Evolutionary conservation across 2,113 vertebrate genomes (phyloP).

Genomic region (Nycticryphes semicollaris): DNA sequence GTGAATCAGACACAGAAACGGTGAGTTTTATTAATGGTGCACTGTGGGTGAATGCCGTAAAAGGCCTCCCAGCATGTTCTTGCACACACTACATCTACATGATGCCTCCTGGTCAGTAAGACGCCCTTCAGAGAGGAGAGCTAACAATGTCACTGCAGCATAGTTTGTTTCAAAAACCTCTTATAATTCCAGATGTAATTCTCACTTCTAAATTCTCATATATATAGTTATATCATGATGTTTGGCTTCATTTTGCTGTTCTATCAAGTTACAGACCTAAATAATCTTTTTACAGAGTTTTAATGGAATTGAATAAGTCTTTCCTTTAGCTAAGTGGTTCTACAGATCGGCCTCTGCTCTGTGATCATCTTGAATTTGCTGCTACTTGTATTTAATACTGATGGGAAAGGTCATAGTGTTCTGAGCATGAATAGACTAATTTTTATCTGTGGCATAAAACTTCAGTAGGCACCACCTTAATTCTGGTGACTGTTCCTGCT

Average conservation of each 20-base stretch:
- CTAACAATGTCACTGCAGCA: fast-evolving
- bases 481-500: neutral
- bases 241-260: neutral
- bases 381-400: neutral
- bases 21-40: constrained; percentile 52
- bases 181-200: neutral
- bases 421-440: neutral
- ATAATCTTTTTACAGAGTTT: neutral
- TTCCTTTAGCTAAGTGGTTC: neutral
- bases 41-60: neutral
- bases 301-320: neutral
- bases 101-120: neutral
- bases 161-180: neutral
- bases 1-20: constrained; percentile 76
- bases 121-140: neutral
- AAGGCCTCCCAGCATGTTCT: neutral
- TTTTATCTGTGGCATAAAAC: neutral
- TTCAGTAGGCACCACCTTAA: neutral
- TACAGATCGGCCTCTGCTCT: neutral
- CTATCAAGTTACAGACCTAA: neutral
- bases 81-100: neutral
- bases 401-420: neutral
- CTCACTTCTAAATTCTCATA: neutral
- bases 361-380: neutral
- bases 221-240: too few species aligned